phyloP scores from a whole-genome alignment of 2,888 invertebrate genomes.

The Busseola fusca region DNA sequence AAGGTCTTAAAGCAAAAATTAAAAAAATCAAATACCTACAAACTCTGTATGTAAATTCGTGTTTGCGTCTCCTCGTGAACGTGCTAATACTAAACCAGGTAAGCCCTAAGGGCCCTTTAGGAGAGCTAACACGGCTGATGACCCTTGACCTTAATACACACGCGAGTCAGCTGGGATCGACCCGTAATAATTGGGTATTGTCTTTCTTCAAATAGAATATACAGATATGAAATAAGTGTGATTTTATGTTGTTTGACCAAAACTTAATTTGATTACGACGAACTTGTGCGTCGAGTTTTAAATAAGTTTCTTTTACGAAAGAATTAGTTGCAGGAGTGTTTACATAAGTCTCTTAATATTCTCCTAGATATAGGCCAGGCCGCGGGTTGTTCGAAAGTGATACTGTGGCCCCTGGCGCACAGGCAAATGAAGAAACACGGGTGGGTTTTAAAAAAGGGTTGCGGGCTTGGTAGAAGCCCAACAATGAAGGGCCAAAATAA shows the following conservation, averaged over 20 bases:
- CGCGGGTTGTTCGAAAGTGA: no score
- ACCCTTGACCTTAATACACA: slow-evolving; percentile 60
- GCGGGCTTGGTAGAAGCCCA: no score
- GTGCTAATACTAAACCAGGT: slow-evolving; percentile 13
- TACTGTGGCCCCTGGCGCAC: no score
- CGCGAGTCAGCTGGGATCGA: slow-evolving; percentile 33
- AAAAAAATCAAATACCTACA: not conserved
- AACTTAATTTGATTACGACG: no score
- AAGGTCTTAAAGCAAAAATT: not conserved
- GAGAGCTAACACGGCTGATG: slow-evolving; percentile 17
- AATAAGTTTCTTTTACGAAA: not conserved
- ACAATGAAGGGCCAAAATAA: not conserved
- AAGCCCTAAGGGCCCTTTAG: slow-evolving; percentile 19
- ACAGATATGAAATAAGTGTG: not conserved
- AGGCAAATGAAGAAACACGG: no score
- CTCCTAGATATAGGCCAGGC: not conserved
- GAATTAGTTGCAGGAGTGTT: not conserved
- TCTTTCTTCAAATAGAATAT: slow-evolving; percentile 20
- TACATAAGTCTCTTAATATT: not conserved
- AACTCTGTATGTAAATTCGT: not conserved
- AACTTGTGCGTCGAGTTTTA: no score
- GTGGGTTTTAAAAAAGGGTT: no score
- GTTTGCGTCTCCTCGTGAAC: not conserved
- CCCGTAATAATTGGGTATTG: slow-evolving; percentile 61
- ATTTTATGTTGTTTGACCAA: not conserved